Evolutionary conservation across 1,140 invertebrate genomes (phyloP).

Genomic region (Antheraea mylitta): DNA sequence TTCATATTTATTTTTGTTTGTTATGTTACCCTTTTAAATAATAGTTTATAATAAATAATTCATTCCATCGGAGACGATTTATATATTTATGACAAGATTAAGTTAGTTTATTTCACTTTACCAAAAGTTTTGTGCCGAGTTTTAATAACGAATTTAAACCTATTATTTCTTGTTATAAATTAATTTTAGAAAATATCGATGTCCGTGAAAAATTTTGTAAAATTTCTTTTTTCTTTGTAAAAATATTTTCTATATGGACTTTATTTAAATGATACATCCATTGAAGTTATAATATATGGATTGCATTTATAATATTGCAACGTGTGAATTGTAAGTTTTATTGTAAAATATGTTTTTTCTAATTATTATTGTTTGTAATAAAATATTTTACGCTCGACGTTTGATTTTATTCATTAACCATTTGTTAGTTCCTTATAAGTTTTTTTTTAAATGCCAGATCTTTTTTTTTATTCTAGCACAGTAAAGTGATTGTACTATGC

Average conservation of each 20-base stretch:
- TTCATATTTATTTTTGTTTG: not conserved
- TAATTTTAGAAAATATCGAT: not conserved
- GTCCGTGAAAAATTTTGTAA: not conserved
- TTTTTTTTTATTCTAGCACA: too few species aligned
- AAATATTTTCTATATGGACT: not conserved
- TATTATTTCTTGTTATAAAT: not conserved
- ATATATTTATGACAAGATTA: too few species aligned
- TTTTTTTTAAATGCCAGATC: too few species aligned
- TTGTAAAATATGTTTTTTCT: conserved; percentile 67
- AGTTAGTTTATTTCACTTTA: too few species aligned
- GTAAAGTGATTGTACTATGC: too few species aligned
- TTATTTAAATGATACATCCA: not conserved
- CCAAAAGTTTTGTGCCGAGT: too few species aligned
- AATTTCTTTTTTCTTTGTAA: not conserved
- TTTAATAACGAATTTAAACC: not conserved
- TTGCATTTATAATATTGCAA: conserved; percentile 65
- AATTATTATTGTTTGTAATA: conserved; percentile 76
- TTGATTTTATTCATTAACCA: conserved; percentile 22
- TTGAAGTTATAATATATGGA: conserved; percentile 12
- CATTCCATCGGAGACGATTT: conserved; percentile 3
- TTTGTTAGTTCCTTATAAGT: not conserved
- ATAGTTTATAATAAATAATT: not conserved
- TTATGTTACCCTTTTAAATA: not conserved
- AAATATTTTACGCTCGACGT: conserved; percentile 67
- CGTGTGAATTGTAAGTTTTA: conserved; percentile 57